phyloP scores from a whole-genome alignment of 1,140 invertebrate species.

The Delia radicum region DNA sequence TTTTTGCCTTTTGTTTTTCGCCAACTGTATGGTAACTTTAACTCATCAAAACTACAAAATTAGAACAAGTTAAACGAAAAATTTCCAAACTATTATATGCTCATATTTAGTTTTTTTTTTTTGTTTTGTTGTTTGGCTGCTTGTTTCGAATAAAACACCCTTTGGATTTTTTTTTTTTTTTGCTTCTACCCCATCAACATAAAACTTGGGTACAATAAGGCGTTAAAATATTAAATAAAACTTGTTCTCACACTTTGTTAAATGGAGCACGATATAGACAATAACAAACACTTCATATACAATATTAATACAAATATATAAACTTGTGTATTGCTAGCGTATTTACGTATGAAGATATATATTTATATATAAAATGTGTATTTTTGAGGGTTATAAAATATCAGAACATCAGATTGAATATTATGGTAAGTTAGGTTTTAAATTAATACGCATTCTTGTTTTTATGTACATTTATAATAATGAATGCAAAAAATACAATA shows the following conservation, averaged over 20 bases:
- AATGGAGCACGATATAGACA: constrained; percentile 1
- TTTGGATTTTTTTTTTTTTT: background rate
- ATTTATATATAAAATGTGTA: no score
- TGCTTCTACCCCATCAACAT: background rate
- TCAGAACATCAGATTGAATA: no score
- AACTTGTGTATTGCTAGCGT: background rate
- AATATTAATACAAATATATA: background rate
- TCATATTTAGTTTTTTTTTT: background rate
- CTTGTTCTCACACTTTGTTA: constrained; percentile 1
- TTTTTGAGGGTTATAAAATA: no score
- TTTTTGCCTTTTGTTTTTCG: background rate
- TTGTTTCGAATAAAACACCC: background rate
- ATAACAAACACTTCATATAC: constrained; percentile 1
- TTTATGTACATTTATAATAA: no score
- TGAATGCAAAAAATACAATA: no score
- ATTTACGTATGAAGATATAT: background rate
- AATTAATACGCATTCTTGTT: no score
- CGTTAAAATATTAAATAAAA: constrained; percentile 5
- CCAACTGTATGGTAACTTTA: background rate
- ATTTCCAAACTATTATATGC: background rate
- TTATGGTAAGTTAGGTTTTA: no score
- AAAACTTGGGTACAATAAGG: background rate
- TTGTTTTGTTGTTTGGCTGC: background rate
- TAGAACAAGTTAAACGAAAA: background rate
- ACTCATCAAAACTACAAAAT: constrained; percentile 4